Conservation (phyloP, 2,113 vertebrate species). For the Cyanoliseus patagonus region DNA sequence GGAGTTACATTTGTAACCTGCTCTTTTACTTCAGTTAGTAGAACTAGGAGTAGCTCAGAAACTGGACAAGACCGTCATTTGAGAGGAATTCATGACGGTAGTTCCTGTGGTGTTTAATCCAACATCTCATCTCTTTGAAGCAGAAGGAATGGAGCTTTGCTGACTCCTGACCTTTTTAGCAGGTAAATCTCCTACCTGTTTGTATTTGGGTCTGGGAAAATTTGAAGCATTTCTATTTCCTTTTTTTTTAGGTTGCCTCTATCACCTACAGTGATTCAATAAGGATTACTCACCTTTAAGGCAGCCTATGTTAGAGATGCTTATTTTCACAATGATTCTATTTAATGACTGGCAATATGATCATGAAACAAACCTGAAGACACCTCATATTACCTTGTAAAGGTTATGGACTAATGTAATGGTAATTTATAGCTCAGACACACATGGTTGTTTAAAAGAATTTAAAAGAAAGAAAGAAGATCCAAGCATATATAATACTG, state of each 20-base stretch:
- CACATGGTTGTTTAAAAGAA: constrained; percentile 44
- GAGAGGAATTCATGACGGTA: not conserved
- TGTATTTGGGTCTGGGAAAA: not conserved
- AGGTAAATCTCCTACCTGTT: not conserved
- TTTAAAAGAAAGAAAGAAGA: not conserved
- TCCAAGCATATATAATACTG: not conserved
- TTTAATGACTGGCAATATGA: not conserved
- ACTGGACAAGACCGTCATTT: not conserved
- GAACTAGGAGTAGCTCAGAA: not conserved
- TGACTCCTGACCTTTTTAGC: not conserved
- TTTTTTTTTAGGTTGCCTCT: not conserved
- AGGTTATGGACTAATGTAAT: constrained; percentile 58
- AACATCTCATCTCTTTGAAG: not conserved
- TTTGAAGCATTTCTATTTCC: not conserved
- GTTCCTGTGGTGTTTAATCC: not conserved
- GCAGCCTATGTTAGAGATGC: not conserved
- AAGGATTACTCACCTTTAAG: not conserved
- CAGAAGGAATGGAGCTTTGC: not conserved
- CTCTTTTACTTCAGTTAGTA: not conserved
- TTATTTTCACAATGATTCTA: not conserved
- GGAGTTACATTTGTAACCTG: not conserved
- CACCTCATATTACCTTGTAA: constrained; percentile 27
- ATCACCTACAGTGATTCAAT: not conserved
- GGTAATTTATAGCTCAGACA: constrained; percentile 63
- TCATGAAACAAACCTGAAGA: constrained; percentile 43